Evolutionary conservation across 1,140 invertebrate species (phyloP), one percentile per base, ranked within the genome.

Genomic region (Drosophila insularis): DNA sequence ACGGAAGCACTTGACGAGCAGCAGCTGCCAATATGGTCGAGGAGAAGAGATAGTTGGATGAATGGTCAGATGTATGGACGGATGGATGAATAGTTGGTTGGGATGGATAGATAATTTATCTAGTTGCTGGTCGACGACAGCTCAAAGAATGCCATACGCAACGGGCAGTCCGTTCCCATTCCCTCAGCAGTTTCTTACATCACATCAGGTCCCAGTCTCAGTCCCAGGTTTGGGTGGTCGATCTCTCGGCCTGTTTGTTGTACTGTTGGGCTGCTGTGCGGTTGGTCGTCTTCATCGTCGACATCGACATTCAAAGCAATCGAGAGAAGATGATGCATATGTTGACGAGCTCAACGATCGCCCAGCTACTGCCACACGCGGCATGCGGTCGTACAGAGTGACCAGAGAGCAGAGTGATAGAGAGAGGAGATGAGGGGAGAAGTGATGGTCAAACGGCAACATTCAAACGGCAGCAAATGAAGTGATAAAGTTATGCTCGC

Each of bases 401-500:
- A 39, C 35, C 43, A 46, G 43, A 39, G 10, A 4, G 6, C 23
- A 61, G 13, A 17, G 32, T 35, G 40, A 17, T 17, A 39, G 19
- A 59, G 19, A 46, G 21, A 27, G 46, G 31, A n/a, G 54, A 19
- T 23, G 50, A 69, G 35, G 68, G 68, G 65, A 81, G 62, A 89
- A 82, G 82, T 89, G 82, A 74, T 87, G 84, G 80, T 80, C 85
- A 89, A 87, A 84, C 78, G 82, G 84, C 79, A 81, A 43, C 58
- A 56, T 35, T 50, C 54, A 53, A 68, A 27, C 73, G 66, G 69
- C 73, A 82, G 84, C 84, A 82, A 89, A 89, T 89, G 84, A 89
- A 89, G 84, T 89, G 84, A 89, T 89, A 89, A 89, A 89, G 84
- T 82, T 89, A 76, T 79, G 85, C 85, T 78, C 85, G 68, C 74